Percentiles rank a stretch among this genome's conserved stretches.
Evolutionary conservation across 2,888 invertebrate genomes (phyloP).

Genomic region (Pyrrhia umbra): DNA sequence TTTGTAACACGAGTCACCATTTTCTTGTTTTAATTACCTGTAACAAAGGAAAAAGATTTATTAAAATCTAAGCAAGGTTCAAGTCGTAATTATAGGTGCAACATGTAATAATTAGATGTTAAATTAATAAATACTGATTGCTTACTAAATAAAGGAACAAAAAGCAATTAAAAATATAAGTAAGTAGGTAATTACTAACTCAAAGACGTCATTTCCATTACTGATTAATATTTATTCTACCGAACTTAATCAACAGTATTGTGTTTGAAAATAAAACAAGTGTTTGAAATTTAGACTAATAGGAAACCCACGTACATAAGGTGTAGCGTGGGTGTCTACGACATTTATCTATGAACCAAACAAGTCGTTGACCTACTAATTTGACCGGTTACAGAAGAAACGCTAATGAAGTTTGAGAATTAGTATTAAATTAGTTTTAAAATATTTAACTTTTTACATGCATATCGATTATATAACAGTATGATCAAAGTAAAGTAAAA

Average conservation of each 20-base stretch:
- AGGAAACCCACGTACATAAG: conserved; percentile 26
- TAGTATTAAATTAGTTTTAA: too few relatives aligned
- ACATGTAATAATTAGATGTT: background rate
- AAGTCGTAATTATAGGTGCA: background rate
- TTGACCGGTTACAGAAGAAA: conserved; percentile 24
- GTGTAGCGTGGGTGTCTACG: conserved; percentile 27
- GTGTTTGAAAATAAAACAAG: conserved; percentile 12
- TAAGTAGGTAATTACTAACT: background rate
- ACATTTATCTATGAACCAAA: conserved; percentile 39
- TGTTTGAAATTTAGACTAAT: conserved; percentile 28
- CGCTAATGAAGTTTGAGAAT: conserved; percentile 21
- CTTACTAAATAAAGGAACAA: too few relatives aligned
- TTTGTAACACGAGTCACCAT: background rate
- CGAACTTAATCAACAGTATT: background rate
- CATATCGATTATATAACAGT: too few relatives aligned
- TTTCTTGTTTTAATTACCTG: conserved; percentile 63
- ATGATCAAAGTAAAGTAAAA: too few relatives aligned
- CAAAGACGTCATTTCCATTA: background rate
- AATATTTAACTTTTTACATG: too few relatives aligned
- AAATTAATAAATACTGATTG: background rate
- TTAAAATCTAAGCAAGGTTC: conserved; percentile 20
- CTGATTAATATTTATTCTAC: background rate
- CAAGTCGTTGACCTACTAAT: conserved; percentile 45
- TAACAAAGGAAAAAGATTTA: conserved; percentile 62
- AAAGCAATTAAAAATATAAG: background rate